Evolutionary conservation across 2,797 vertebrate genomes (phyloP).

Genomic region (Antennarius maculatus): DNA sequence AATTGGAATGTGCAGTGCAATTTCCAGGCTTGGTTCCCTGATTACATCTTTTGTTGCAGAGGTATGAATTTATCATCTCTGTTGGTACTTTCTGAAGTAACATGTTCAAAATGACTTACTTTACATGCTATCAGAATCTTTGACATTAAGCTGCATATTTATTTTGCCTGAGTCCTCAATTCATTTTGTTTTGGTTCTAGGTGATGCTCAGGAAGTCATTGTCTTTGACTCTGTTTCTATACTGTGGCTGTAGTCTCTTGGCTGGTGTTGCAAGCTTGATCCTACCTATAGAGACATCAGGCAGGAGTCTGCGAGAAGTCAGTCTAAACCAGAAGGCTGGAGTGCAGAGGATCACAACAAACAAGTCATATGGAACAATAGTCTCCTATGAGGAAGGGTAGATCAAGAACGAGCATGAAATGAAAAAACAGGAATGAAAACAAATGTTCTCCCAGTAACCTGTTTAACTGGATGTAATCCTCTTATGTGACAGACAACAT

Average conservation of each 20-base stretch:
- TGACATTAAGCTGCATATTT: neutral
- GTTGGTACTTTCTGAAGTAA: neutral
- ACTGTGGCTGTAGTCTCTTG: slow-evolving; percentile 85
- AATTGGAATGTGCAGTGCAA: slow-evolving; percentile 86
- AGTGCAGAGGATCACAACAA: slow-evolving; percentile 75
- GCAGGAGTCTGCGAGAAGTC: slow-evolving; percentile 86
- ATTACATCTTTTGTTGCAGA: slow-evolving; percentile 93
- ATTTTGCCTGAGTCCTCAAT: neutral
- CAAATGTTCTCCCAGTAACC: no score
- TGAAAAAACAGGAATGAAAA: no score
- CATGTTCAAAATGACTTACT: neutral
- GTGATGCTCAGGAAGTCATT: slow-evolving; percentile 88
- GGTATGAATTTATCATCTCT: slow-evolving; percentile 69
- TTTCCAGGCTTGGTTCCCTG: slow-evolving; percentile 87
- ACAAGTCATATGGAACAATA: neutral
- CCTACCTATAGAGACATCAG: slow-evolving; percentile 90
- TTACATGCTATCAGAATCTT: neutral
- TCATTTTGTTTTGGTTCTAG: slow-evolving; percentile 67
- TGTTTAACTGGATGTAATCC: no score
- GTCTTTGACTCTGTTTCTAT: slow-evolving; percentile 85
- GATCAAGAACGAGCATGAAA: neutral
- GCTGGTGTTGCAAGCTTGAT: slow-evolving; percentile 84
- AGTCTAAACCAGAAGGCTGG: slow-evolving; percentile 72
- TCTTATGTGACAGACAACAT: no score
- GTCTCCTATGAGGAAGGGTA: neutral